Percentiles rank a stretch among this genome's conserved stretches.
phyloP scores from a whole-genome alignment of 1,140 invertebrate species.

The Tigriopus japonicus region DNA sequence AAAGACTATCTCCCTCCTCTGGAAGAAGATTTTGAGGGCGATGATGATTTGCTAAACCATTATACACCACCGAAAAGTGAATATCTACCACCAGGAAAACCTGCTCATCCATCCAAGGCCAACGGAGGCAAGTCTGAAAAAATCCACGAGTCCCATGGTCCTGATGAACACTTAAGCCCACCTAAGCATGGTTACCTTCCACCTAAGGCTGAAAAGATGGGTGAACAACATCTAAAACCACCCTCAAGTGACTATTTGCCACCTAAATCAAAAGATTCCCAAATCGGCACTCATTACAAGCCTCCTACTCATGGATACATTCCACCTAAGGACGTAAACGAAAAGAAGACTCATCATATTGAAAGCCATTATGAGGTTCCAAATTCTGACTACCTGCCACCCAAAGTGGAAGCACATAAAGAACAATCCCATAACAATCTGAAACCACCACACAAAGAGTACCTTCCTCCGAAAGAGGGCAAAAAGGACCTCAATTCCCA shows the following conservation, averaged over 20 bases:
- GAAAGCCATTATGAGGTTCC: not conserved
- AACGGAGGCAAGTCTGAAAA: too few species aligned
- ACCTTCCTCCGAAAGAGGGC: not conserved
- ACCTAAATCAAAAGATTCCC: not conserved
- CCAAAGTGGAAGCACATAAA: not conserved
- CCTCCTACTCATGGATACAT: not conserved
- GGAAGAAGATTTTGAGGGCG: not conserved
- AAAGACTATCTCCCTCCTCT: not conserved
- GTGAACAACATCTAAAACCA: too few species aligned
- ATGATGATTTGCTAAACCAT: too few species aligned
- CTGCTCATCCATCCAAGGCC: too few species aligned
- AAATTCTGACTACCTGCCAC: not conserved
- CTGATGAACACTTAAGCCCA: not conserved
- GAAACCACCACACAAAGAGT: not conserved
- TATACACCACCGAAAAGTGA: too few species aligned
- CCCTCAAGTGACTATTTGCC: constrained; percentile 1
- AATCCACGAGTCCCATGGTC: not conserved
- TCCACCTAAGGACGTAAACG: not conserved
- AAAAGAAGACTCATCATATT: too few species aligned
- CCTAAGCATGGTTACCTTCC: not conserved
- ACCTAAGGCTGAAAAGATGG: not conserved
- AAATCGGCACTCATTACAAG: not conserved
- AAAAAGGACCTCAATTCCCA: too few species aligned
- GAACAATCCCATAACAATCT: not conserved
- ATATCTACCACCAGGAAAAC: too few species aligned